A percentile compares a stretch with the other conserved stretches of the same genome.
phyloP scores from a whole-genome alignment of 1,140 invertebrate species.

The Ceratina japonica region DNA sequence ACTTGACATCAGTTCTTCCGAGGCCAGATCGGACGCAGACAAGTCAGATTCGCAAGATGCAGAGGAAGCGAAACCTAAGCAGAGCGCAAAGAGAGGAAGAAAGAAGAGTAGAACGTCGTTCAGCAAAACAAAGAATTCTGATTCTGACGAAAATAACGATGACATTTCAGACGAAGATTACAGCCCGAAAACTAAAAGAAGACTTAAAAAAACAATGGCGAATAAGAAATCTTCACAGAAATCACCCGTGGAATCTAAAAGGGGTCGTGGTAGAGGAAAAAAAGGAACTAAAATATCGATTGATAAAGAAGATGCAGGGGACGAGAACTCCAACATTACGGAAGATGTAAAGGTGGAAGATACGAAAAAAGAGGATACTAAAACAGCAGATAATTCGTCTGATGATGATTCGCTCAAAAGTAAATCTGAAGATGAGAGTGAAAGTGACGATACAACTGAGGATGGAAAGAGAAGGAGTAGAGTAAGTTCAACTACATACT shows the following conservation, averaged over 20 bases:
- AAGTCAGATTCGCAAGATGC: conserved; percentile 53
- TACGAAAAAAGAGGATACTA: not conserved
- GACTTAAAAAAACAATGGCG: conserved; percentile 54
- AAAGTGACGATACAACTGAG: conserved; percentile 45
- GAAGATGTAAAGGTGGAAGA: conserved; percentile 21
- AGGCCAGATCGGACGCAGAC: conserved; percentile 50
- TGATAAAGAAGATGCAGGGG: conserved; percentile 33
- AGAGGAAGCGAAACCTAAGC: conserved; percentile 27
- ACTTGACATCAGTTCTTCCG: conserved; percentile 71
- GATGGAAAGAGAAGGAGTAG: conserved; percentile 46
- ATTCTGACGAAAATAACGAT: conserved; percentile 69
- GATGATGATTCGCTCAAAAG: conserved; percentile 24
- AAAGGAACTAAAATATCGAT: conserved; percentile 19
- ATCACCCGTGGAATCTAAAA: conserved; percentile 38
- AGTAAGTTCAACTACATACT: conserved; percentile 31
- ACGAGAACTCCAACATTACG: conserved; percentile 33
- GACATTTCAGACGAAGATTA: conserved; percentile 70
- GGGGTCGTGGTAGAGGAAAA: conserved; percentile 50
- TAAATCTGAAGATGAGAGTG: conserved; percentile 48
- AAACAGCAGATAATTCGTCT: conserved; percentile 19
- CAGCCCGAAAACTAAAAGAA: conserved; percentile 72
- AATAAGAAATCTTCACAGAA: conserved; percentile 60
- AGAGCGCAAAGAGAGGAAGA: conserved; percentile 50
- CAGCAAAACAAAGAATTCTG: conserved; percentile 60
- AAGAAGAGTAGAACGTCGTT: conserved; percentile 60